These are phyloP conservation scores for Drosophila antonietae DNA, from an alignment of 2,888 invertebrate genomes.

Conservation along the genomic window DNA sequence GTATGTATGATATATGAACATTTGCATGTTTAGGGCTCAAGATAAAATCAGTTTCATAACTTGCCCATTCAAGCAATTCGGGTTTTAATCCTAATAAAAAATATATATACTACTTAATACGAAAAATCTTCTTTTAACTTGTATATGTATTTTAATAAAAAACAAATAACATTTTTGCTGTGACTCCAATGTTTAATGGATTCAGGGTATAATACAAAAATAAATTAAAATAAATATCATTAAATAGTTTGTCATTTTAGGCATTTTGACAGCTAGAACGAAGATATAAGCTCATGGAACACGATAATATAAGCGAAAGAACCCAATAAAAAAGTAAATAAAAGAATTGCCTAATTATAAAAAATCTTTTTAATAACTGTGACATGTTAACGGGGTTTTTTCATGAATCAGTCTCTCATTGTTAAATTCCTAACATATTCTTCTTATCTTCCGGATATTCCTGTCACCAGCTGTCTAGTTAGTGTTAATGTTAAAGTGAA, in stretches of 20 bases:
- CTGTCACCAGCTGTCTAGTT: neutral
- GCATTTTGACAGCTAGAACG: neutral
- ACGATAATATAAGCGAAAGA: neutral
- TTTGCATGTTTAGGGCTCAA: too few species aligned
- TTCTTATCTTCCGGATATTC: constrained; percentile 31
- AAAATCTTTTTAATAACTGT: neutral
- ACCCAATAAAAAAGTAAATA: neutral
- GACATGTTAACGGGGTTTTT: constrained; percentile 3
- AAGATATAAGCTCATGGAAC: neutral
- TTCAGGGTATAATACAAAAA: neutral
- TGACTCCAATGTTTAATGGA: neutral
- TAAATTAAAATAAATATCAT: neutral
- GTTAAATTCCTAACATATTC: neutral
- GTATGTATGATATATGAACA: too few species aligned
- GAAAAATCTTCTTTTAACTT: neutral
- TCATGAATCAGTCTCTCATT: constrained; percentile 7
- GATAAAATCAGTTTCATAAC: too few species aligned
- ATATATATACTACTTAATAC: neutral
- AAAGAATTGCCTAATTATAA: too few species aligned
- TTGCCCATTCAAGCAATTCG: too few species aligned
- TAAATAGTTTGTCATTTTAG: neutral
- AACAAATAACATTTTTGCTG: too few species aligned
- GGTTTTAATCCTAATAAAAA: neutral
- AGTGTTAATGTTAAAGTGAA: neutral
- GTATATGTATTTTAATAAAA: neutral